A percentile compares a stretch with the other conserved stretches of the same genome.
Evolutionary conservation across 1,140 invertebrate genomes (phyloP).

Genomic region (Anagrus nilaparvatae): DNA sequence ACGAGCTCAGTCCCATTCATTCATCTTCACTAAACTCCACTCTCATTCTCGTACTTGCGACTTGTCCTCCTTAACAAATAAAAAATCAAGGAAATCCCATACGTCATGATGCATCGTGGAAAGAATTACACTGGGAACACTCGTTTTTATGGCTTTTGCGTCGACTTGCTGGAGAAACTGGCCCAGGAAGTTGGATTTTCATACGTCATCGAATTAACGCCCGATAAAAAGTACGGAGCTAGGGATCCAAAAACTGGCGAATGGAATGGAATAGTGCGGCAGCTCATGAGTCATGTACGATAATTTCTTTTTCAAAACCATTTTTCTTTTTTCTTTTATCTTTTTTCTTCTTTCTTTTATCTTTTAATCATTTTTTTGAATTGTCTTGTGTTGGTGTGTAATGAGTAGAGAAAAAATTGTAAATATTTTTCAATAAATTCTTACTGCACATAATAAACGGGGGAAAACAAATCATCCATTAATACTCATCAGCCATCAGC

Average conservation of each 20-base stretch:
- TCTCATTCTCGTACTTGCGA: slow-evolving; percentile 21
- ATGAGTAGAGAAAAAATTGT: too few relatives aligned
- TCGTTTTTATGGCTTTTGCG: slow-evolving; percentile 68
- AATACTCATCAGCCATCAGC: too few relatives aligned
- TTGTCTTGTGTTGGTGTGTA: too few relatives aligned
- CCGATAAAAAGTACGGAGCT: slow-evolving; percentile 69
- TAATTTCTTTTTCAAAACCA: slow-evolving; percentile 35
- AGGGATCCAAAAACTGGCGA: slow-evolving; percentile 54
- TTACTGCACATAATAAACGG: not conserved
- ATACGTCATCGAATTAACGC: slow-evolving; percentile 63
- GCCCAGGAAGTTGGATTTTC: slow-evolving; percentile 60
- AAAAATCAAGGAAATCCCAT: slow-evolving; percentile 60
- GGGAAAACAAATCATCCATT: not conserved
- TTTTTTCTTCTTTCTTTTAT: slow-evolving; percentile 16
- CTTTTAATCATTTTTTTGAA: too few relatives aligned
- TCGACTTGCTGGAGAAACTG: slow-evolving; percentile 59
- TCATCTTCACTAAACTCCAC: not conserved
- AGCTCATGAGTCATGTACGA: slow-evolving; percentile 65
- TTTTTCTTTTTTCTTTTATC: slow-evolving; percentile 18
- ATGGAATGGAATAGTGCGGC: slow-evolving; percentile 77
- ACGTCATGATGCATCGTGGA: slow-evolving; percentile 57
- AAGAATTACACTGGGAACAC: slow-evolving; percentile 58
- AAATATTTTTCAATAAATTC: too few relatives aligned
- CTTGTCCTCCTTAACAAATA: slow-evolving; percentile 7
- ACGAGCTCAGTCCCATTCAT: not conserved